Evolutionary conservation across 2,888 invertebrate species (phyloP).

Genomic region (Macaria notata): DNA sequence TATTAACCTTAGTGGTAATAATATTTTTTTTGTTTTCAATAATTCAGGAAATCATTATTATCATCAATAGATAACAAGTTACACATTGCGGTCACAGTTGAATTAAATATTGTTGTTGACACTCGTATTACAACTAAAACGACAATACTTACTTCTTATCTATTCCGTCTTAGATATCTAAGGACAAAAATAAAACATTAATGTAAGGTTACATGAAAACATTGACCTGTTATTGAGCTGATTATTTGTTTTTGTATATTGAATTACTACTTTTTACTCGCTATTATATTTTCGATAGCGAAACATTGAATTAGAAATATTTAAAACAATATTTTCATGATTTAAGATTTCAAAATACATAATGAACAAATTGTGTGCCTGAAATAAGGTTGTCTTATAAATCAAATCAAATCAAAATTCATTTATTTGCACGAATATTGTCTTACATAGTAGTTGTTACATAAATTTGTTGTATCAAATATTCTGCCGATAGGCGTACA

Average conservation of each 20-base stretch:
- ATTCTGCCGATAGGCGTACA: too few relatives aligned
- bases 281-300: constrained; percentile 34
- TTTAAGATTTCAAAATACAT: too few relatives aligned
- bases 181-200: constrained; percentile 6
- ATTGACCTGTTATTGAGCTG: too few relatives aligned
- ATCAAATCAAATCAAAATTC: too few relatives aligned
- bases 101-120: constrained; percentile 8
- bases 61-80: constrained; percentile 8
- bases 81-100: constrained; percentile 1
- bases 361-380: too few relatives aligned
- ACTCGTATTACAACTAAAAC: background rate
- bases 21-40: background rate
- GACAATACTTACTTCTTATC: background rate
- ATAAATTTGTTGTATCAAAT: too few relatives aligned
- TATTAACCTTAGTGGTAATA: too few relatives aligned
- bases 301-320: background rate
- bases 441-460: too few relatives aligned
- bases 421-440: too few relatives aligned
- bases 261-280: background rate
- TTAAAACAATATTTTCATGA: too few relatives aligned
- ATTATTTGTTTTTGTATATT: too few relatives aligned
- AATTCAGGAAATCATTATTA: constrained; percentile 10
- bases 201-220: constrained; percentile 20
- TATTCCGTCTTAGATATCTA: constrained; percentile 15
- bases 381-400: too few relatives aligned